Evolutionary conservation across 2,113 vertebrate species (phyloP), one percentile per base, ranked within the genome.

Genomic region (Daboia siamensis): DNA sequence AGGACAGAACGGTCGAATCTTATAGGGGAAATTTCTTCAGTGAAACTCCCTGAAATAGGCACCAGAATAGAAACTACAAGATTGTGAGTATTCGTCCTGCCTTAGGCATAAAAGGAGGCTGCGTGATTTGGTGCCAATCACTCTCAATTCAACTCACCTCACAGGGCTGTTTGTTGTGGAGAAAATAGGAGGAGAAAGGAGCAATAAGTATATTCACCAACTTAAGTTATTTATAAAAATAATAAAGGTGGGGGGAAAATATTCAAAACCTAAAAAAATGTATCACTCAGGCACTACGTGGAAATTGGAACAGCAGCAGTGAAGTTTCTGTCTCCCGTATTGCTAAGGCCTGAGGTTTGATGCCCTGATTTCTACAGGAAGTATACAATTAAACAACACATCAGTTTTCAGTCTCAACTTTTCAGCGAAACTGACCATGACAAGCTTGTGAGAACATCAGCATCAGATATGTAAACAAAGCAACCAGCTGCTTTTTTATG

Each of bases 401-500:
- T 57, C 24, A 56, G 9, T 61, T 46, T 15, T 21, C 48, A 54
- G 92, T 44, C 46, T 21, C 13, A n/a, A 85, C 92, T 92, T 91
- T 89, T 84, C 91, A 94, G 88, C 51, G 90, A 90, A 93, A 91
- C 2, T 56, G 88, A 55, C 0, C 11, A 33, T 11, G 55, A 93
- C 91, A 94, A 86, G 93, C 80, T 87, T 90, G 69, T 90, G 91
- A 95, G 87, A 94, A 24, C 90, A 93, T 94, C 88, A 48, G 85
- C 46, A 92, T 93, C 51, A 93, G 93, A 94, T 93, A 94, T 48
- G 87, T 44, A 90, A 96, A 94, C 0, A 0, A 89, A 90, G 91
- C 3, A 15, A 95, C 94, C 95, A 93, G 90, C 90, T 93, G 84
- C 55, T 90, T 96, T 94, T 93, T 95, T 94, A 96, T 96, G 93